Conservation (phyloP, 2,797 vertebrate genomes). For the Synaphobranchus kaupii region DNA sequence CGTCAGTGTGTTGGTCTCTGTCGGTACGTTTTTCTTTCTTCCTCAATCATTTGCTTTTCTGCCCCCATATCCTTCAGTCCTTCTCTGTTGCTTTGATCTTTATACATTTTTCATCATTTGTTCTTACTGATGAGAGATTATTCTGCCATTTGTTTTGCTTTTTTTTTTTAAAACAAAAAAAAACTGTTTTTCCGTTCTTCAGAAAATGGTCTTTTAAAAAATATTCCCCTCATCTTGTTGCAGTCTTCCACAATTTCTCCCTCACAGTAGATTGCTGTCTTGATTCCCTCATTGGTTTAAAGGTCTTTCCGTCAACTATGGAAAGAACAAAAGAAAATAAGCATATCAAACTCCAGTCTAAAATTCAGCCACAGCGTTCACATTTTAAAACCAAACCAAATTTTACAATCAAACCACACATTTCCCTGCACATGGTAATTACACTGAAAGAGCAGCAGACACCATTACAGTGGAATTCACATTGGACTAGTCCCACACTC, state of each 20-base stretch:
- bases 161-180: slow-evolving; percentile 45
- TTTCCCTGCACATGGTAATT: neutral
- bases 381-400: neutral
- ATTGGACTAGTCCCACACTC: neutral
- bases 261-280: neutral
- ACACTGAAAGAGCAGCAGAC: neutral
- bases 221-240: slow-evolving; percentile 25
- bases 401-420: neutral
- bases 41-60: slow-evolving; percentile 37
- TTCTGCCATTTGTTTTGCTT: slow-evolving; percentile 38
- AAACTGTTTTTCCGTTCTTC: slow-evolving; percentile 45
- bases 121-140: slow-evolving; percentile 58
- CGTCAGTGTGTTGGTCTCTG: slow-evolving; percentile 47
- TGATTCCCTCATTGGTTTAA: slow-evolving; percentile 58
- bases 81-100: slow-evolving; percentile 55
- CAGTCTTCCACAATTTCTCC: neutral
- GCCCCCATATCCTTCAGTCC: slow-evolving; percentile 36
- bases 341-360: neutral
- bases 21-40: slow-evolving; percentile 41
- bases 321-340: slow-evolving; percentile 28
- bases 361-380: neutral
- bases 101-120: slow-evolving; percentile 44
- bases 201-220: slow-evolving; percentile 31
- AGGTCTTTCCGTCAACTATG: slow-evolving; percentile 56
- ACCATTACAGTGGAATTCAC: neutral